Percentiles rank a stretch among this genome's conserved stretches.
Evolutionary conservation across 2,797 vertebrate species (phyloP).

Genomic region (Typhlichthys eigenmanni): DNA sequence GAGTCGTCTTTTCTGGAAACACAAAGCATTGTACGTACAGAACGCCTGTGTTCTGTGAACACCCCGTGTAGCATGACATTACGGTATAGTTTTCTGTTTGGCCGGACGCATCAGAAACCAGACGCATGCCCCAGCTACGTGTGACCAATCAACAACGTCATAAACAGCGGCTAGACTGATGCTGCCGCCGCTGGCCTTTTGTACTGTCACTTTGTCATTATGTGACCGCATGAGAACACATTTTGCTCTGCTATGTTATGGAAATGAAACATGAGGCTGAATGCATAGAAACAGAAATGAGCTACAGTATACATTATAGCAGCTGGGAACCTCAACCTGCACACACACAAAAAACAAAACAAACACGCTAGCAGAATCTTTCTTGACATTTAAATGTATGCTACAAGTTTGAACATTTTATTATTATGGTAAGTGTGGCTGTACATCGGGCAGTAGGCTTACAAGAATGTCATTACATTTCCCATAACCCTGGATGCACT

Average conservation of each 20-base stretch:
- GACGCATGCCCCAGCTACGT: too few species aligned
- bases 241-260: conserved; percentile 38
- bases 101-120: background rate
- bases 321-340: conserved; percentile 3
- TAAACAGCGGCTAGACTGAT: too few species aligned
- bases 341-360: background rate
- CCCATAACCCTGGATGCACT: conserved; percentile 4
- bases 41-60: conserved; percentile 3
- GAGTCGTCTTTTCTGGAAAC: conserved; percentile 3
- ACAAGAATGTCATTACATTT: conserved; percentile 3
- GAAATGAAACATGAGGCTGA: conserved; percentile 45
- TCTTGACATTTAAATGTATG: background rate
- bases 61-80: background rate
- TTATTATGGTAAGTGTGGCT: background rate
- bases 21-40: background rate
- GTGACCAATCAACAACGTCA: too few species aligned
- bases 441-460: conserved; percentile 3
- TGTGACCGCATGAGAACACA: conserved; percentile 34
- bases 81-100: conserved; percentile 10
- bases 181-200: conserved; percentile 14
- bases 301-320: conserved; percentile 9
- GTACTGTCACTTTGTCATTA: conserved; percentile 28
- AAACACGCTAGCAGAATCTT: background rate
- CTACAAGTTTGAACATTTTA: too few species aligned
- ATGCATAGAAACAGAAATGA: conserved; percentile 23